These are phyloP conservation scores for Phyllotreta striolata DNA, from an alignment of 2,888 invertebrate species.

Conservation along the genomic window DNA sequence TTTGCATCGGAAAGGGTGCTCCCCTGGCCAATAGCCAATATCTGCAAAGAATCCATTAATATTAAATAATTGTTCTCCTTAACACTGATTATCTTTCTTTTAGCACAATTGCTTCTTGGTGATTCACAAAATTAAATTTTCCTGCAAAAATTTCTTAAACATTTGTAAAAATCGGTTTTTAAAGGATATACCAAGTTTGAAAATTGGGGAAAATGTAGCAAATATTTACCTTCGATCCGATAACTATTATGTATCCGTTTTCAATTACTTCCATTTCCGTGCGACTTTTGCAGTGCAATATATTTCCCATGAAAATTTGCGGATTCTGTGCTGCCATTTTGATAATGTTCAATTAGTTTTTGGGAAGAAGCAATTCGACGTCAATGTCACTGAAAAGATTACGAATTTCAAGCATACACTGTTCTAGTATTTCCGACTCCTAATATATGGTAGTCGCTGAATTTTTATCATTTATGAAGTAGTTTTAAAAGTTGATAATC, in stretches of 20 bases:
- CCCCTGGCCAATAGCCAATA: conserved; percentile 58
- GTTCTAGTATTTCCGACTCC: neutral
- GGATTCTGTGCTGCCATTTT: conserved; percentile 34
- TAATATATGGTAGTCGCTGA: too few relatives aligned
- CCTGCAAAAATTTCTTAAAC: too few relatives aligned
- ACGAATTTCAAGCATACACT: neutral
- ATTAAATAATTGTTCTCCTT: conserved; percentile 8
- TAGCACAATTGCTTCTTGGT: neutral
- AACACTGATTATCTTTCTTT: too few relatives aligned
- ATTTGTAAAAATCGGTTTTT: neutral
- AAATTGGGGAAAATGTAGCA: too few relatives aligned
- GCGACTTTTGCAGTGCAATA: conserved; percentile 54
- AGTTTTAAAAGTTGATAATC: too few relatives aligned
- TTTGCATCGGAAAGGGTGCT: conserved; percentile 51
- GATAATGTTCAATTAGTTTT: conserved; percentile 5
- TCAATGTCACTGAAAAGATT: conserved; percentile 8
- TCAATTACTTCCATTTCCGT: conserved; percentile 58
- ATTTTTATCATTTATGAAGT: too few relatives aligned
- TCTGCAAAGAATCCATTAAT: conserved; percentile 59
- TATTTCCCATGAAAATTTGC: conserved; percentile 55
- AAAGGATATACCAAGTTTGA: neutral
- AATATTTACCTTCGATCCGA: conserved; percentile 48
- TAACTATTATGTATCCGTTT: conserved; percentile 67
- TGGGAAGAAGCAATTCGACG: neutral
- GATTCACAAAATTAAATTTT: neutral